phyloP scores from a whole-genome alignment of 1,140 invertebrate genomes.

The Arctopsyche grandis region DNA sequence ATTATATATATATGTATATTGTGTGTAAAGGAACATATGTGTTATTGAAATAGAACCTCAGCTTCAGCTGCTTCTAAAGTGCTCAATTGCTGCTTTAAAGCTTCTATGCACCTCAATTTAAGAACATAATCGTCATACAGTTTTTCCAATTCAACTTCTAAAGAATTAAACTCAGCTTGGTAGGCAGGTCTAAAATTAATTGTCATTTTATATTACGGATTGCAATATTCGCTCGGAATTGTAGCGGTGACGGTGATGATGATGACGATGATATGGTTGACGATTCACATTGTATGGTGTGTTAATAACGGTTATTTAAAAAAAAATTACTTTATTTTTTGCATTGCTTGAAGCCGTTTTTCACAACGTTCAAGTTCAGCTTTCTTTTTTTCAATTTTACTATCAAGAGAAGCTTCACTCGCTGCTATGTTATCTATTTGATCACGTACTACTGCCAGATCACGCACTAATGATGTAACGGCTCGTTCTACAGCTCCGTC shows the following conservation, averaged over 20 bases:
- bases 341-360: constrained; percentile 90
- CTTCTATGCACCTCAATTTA: constrained; percentile 84
- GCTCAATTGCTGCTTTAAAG: constrained; percentile 65
- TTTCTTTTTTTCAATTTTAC: constrained; percentile 91
- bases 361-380: constrained; percentile 92
- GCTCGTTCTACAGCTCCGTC: constrained; percentile 79
- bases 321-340: constrained; percentile 82
- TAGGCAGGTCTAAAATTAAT: constrained; percentile 84
- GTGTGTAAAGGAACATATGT: neutral
- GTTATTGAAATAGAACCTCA: constrained; percentile 56
- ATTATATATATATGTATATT: too few relatives aligned
- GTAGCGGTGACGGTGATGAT: too few relatives aligned
- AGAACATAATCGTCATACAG: constrained; percentile 91
- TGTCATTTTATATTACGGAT: neutral
- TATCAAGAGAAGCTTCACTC: constrained; percentile 86
- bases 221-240: too few relatives aligned
- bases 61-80: constrained; percentile 62
- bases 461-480: constrained; percentile 73
- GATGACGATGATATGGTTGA: too few relatives aligned
- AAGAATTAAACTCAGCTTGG: constrained; percentile 94
- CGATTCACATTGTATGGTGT: neutral
- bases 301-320: constrained; percentile 26
- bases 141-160: constrained; percentile 86
- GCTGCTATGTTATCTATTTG: constrained; percentile 86
- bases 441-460: constrained; percentile 77